Evolutionary conservation across 2,888 invertebrate species (phyloP).

Genomic region (Masnerella sp.): DNA sequence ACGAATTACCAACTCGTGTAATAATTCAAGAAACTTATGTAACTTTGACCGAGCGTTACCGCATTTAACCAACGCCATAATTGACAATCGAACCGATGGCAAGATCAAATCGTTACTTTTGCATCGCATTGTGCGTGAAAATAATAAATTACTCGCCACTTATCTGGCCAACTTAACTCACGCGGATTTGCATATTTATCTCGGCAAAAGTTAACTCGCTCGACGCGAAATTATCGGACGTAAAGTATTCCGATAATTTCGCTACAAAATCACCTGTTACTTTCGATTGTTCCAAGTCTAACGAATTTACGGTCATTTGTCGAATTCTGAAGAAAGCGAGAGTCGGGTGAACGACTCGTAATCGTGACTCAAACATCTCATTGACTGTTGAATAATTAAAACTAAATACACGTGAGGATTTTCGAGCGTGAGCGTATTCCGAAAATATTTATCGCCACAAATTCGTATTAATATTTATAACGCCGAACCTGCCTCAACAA

Average conservation of each 20-base stretch:
- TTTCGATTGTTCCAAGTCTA: constrained; percentile 50
- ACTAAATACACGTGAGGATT: too few species aligned
- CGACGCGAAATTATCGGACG: constrained; percentile 19
- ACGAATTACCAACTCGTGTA: constrained; percentile 10
- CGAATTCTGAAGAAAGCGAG: constrained; percentile 24
- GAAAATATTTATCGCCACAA: constrained; percentile 42
- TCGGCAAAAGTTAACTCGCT: constrained; percentile 56
- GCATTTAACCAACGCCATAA: constrained; percentile 9
- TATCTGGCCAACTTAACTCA: constrained; percentile 54
- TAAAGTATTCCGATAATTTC: constrained; percentile 48
- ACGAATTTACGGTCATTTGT: constrained; percentile 25
- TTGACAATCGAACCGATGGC: constrained; percentile 12
- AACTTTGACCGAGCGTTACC: constrained; percentile 2
- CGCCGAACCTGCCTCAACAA: constrained; percentile 52
- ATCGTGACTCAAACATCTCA: not conserved
- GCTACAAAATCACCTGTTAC: constrained; percentile 51
- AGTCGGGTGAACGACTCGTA: constrained; percentile 1
- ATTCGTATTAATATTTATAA: constrained; percentile 55
- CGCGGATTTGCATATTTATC: constrained; percentile 53
- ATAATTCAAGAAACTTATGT: constrained; percentile 19
- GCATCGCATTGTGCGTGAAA: constrained; percentile 35
- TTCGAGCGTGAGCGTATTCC: constrained; percentile 31
- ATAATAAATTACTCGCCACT: constrained; percentile 54
- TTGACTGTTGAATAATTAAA: constrained; percentile 9
- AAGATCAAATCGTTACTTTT: constrained; percentile 5